Percentiles rank a stretch among this genome's conserved stretches.
Evolutionary conservation across 2,113 vertebrate genomes (phyloP).

Genomic region (Vombatus ursinus): DNA sequence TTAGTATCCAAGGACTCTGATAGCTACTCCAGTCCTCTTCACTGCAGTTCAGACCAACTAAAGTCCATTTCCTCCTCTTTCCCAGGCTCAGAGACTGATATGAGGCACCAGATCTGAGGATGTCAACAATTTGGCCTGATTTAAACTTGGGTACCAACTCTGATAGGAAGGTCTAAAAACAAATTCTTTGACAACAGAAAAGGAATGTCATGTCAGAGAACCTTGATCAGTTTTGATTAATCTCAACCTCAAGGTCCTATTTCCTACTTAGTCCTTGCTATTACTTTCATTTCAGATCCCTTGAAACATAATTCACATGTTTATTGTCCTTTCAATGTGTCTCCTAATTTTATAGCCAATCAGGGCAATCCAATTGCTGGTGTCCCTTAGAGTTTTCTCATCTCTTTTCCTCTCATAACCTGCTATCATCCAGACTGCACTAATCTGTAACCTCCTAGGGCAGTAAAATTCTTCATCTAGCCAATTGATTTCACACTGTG

Average conservation of each 20-base stretch:
- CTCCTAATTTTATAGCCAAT: conserved; percentile 63
- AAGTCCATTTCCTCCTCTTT: neutral
- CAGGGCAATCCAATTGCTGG: conserved; percentile 13
- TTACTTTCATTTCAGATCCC: conserved; percentile 25
- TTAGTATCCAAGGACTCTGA: neutral
- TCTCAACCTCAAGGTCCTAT: conserved; percentile 38
- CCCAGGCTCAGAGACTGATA: neutral
- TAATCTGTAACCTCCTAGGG: conserved; percentile 37
- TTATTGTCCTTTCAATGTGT: conserved; percentile 62
- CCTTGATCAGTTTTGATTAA: conserved; percentile 46
- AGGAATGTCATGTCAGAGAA: conserved; percentile 16
- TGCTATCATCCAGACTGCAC: neutral
- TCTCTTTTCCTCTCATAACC: conserved; percentile 39
- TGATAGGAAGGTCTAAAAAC: conserved; percentile 20
- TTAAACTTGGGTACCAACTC: conserved; percentile 32
- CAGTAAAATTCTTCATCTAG: conserved; percentile 42
- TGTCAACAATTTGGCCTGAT: neutral
- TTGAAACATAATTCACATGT: conserved; percentile 53
- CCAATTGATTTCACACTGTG: neutral
- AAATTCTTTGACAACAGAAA: conserved; percentile 40
- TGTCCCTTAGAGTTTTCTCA: conserved; percentile 36
- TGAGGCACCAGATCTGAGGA: neutral
- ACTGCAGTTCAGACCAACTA: neutral
- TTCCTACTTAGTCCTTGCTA: conserved; percentile 24
- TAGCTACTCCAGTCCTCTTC: neutral